phyloP scores from a whole-genome alignment of 2,888 invertebrate species.

The Andricus curvator region DNA sequence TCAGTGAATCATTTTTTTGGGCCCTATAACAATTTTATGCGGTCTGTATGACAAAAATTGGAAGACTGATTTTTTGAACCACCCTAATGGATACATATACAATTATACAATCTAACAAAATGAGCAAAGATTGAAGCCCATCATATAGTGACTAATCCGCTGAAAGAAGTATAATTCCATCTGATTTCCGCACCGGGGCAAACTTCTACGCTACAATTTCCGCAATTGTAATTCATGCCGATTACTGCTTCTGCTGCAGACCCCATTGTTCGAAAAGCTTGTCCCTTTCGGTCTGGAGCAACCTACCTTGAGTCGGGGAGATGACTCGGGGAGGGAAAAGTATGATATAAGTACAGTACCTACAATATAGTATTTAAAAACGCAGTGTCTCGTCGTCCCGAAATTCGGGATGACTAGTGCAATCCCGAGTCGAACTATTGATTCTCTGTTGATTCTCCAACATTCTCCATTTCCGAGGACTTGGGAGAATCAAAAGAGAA shows the following conservation, averaged over 20 bases:
- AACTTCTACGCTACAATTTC: conserved; percentile 24
- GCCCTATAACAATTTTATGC: too few relatives aligned
- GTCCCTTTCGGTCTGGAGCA: conserved; percentile 4
- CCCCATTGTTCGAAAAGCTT: conserved; percentile 9
- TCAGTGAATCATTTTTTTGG: too few relatives aligned
- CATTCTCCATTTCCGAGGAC: too few relatives aligned
- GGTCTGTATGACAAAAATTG: too few relatives aligned
- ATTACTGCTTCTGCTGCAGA: conserved; percentile 19
- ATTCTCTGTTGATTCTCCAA: too few relatives aligned
- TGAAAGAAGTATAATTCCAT: neutral
- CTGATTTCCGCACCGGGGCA: neutral
- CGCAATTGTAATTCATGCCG: neutral
- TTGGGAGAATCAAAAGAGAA: too few relatives aligned
- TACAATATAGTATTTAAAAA: neutral
- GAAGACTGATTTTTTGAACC: too few relatives aligned
- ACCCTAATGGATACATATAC: neutral
- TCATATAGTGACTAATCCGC: neutral
- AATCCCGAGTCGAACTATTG: too few relatives aligned
- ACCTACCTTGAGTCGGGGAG: neutral
- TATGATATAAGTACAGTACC: neutral
- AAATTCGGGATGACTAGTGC: too few relatives aligned
- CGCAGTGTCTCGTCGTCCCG: too few relatives aligned
- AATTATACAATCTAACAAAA: neutral
- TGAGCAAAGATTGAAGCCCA: too few relatives aligned
- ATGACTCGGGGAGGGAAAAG: conserved; percentile 1